Evolutionary conservation across 2,888 invertebrate species (phyloP).

Genomic region (Aporophyla nigra): DNA sequence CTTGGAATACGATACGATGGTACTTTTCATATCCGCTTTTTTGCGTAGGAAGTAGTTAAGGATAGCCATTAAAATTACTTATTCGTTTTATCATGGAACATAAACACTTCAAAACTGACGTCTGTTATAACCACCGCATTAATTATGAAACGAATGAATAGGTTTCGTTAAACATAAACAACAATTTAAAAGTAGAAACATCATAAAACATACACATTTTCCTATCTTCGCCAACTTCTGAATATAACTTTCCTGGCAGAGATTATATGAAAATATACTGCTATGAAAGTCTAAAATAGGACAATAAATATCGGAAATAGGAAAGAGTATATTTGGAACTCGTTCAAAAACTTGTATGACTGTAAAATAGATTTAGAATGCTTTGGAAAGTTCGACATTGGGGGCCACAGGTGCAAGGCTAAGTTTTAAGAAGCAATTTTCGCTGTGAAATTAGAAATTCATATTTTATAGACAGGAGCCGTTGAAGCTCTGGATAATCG

Average conservation of each 20-base stretch:
- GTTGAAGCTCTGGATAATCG: conserved; percentile 39
- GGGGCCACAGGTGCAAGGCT: conserved; percentile 69
- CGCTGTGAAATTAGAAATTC: conserved; percentile 68
- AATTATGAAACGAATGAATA: conserved; percentile 24
- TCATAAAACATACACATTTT: conserved; percentile 23
- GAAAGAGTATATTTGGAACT: conserved; percentile 78
- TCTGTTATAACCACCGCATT: conserved; percentile 16
- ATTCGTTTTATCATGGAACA: conserved; percentile 34
- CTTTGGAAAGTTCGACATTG: conserved; percentile 66
- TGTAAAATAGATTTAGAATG: conserved; percentile 76
- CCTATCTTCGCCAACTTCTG: conserved; percentile 43
- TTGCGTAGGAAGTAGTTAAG: conserved; percentile 48
- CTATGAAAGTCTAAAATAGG: conserved; percentile 70
- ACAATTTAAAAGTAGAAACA: conserved; percentile 8
- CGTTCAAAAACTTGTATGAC: conserved; percentile 77
- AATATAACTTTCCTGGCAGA: conserved; percentile 56
- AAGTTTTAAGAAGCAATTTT: conserved; percentile 77
- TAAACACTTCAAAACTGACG: conserved; percentile 31
- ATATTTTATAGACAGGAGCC: conserved; percentile 57
- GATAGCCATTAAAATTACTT: conserved; percentile 47
- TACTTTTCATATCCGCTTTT: conserved; percentile 49
- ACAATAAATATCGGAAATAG: conserved; percentile 76
- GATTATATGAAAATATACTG: conserved; percentile 57
- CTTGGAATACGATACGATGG: conserved; percentile 39
- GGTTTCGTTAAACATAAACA: conserved; percentile 23